Evolutionary conservation across 2,888 invertebrate genomes (phyloP).

Genomic region (Camponotus fellah): DNA sequence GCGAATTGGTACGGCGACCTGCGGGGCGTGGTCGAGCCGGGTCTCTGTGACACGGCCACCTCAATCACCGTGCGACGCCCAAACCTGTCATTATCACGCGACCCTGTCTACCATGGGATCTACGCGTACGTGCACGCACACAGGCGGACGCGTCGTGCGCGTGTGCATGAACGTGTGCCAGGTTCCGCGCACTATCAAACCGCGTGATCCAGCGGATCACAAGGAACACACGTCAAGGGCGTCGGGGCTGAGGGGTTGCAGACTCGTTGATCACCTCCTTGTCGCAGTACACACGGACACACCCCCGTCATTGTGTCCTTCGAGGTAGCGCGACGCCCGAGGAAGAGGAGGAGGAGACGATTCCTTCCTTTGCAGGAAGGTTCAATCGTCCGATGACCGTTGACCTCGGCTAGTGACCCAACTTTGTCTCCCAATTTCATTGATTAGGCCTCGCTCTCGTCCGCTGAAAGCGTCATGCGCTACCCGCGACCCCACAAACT

Average conservation of each 20-base stretch:
- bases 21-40: slow-evolving; percentile 82
- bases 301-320: slow-evolving; percentile 81
- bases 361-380: slow-evolving; percentile 60
- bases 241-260: slow-evolving; percentile 56
- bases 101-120: slow-evolving; percentile 79
- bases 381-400: slow-evolving; percentile 79
- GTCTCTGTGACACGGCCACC: slow-evolving; percentile 83
- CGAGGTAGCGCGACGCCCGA: slow-evolving; percentile 55
- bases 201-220: slow-evolving; percentile 67
- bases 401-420: slow-evolving; percentile 77
- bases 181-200: slow-evolving; percentile 67
- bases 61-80: slow-evolving; percentile 84
- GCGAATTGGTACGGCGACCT: slow-evolving; percentile 76
- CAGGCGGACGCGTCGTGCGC: slow-evolving; percentile 42
- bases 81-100: slow-evolving; percentile 86
- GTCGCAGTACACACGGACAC: slow-evolving; percentile 74
- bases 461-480: slow-evolving; percentile 74
- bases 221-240: slow-evolving; percentile 73
- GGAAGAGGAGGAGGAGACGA: slow-evolving; percentile 40
- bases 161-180: slow-evolving; percentile 56
- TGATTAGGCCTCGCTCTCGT: slow-evolving; percentile 82
- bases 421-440: slow-evolving; percentile 85
- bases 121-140: slow-evolving; percentile 61
- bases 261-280: slow-evolving; percentile 69
- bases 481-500: slow-evolving; percentile 65